phyloP scores from a whole-genome alignment of 2,888 invertebrate genomes.

The Brachynemurus nebulosus region DNA sequence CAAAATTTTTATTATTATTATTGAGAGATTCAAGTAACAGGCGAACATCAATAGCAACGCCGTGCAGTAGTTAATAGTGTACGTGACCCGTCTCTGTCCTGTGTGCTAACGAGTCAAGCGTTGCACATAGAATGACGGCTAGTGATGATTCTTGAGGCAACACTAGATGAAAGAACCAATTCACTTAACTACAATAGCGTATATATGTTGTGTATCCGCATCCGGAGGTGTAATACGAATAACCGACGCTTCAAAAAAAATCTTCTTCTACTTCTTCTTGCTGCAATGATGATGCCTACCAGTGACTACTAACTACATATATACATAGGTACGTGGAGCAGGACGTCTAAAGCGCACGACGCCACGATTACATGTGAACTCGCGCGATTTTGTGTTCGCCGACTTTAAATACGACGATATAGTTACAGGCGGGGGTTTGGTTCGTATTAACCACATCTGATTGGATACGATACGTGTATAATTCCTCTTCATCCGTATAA shows the following conservation, averaged over 20 bases:
- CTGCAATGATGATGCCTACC: too few relatives aligned
- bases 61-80: too few relatives aligned
- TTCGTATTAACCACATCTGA: neutral
- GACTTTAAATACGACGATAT: neutral
- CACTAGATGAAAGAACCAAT: conserved; percentile 1
- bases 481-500: too few relatives aligned
- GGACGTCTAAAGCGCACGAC: conserved; percentile 1
- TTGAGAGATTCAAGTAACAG: too few relatives aligned
- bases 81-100: too few relatives aligned
- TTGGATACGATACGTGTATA: neutral
- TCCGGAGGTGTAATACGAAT: neutral
- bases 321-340: too few relatives aligned
- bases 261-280: too few relatives aligned
- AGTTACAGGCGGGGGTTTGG: neutral
- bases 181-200: neutral
- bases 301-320: too few relatives aligned
- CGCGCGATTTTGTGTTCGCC: neutral
- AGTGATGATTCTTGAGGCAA: conserved; percentile 1
- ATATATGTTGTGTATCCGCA: neutral
- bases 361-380: conserved; percentile 1
- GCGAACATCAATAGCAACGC: too few relatives aligned
- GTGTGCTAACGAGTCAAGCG: neutral
- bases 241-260: too few relatives aligned
- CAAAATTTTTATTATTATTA: too few relatives aligned
- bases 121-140: neutral